Evolutionary conservation across 2,888 invertebrate species (phyloP).

Genomic region (Nemoura dubitans): DNA sequence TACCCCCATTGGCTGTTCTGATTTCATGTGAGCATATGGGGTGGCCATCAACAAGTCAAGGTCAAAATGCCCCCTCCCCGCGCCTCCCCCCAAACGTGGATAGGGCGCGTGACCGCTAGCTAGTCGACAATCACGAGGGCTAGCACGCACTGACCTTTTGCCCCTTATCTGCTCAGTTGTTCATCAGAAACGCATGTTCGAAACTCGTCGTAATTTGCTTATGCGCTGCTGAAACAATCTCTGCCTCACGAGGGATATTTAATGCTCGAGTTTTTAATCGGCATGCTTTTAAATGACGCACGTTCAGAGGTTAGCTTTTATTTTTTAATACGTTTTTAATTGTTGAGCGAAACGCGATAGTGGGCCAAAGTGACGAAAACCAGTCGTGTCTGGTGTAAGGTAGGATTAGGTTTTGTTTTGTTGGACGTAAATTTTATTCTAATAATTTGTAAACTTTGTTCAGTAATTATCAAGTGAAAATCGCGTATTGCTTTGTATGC

Average conservation of each 20-base stretch:
- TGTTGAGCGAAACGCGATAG: not conserved
- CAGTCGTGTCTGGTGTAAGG: not conserved
- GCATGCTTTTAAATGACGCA: not conserved
- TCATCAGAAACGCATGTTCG: not conserved
- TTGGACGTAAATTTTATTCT: not conserved
- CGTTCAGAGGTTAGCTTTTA: not conserved
- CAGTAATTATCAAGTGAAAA: too few species aligned
- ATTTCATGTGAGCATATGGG: not conserved
- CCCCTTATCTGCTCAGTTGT: not conserved
- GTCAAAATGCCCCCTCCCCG: not conserved
- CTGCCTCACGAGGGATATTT: not conserved
- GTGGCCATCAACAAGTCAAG: not conserved
- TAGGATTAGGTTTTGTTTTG: not conserved
- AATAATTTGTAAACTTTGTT: too few species aligned
- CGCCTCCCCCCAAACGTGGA: not conserved
- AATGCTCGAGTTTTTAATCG: not conserved
- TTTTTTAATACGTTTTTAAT: not conserved
- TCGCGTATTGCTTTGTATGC: too few species aligned
- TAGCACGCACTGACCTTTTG: not conserved
- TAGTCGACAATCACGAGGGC: not conserved
- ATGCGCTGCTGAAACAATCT: not conserved
- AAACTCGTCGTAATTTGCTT: slow-evolving; percentile 3
- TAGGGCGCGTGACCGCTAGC: not conserved
- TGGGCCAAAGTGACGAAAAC: not conserved
- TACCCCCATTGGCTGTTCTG: not conserved